Evolutionary conservation across 1,140 invertebrate genomes (phyloP).

Genomic region (Leguminivora glycinivorella): DNA sequence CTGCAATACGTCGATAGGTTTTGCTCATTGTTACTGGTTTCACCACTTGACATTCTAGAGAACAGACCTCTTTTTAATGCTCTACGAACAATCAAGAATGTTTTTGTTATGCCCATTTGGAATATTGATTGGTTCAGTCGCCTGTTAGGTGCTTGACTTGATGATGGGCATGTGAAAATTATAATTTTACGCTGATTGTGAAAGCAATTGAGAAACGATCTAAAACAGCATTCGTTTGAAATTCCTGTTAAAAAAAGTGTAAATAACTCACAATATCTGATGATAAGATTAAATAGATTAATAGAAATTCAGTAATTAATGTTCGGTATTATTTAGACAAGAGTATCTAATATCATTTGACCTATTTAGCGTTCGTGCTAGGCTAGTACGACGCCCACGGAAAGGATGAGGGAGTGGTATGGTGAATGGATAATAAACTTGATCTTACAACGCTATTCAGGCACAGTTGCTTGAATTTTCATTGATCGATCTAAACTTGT

Average conservation of each 20-base stretch:
- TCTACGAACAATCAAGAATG: conserved; percentile 2
- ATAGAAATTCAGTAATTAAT: neutral
- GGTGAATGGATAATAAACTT: conserved; percentile 5
- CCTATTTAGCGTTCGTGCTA: neutral
- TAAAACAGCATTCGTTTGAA: neutral
- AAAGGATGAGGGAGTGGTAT: neutral
- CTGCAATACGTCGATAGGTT: conserved; percentile 50
- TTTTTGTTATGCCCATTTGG: neutral
- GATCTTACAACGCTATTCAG: neutral
- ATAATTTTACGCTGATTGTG: neutral
- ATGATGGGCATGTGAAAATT: neutral
- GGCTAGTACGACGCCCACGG: neutral
- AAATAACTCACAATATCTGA: neutral
- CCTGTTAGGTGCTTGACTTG: neutral
- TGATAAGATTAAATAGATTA: neutral
- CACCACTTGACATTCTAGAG: conserved; percentile 41
- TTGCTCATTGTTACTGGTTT: conserved; percentile 47
- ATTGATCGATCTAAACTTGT: too few species aligned
- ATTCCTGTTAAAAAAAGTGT: too few species aligned
- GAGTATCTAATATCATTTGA: neutral
- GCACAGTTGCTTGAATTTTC: neutral
- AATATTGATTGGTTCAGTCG: conserved; percentile 1
- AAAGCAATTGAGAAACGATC: neutral
- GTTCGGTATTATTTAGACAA: neutral
- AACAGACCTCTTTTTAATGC: conserved; percentile 29